Evolutionary conservation across 1,140 invertebrate genomes (phyloP), one percentile per base, ranked within the genome.

Genomic region (Drosophila sechellia): DNA sequence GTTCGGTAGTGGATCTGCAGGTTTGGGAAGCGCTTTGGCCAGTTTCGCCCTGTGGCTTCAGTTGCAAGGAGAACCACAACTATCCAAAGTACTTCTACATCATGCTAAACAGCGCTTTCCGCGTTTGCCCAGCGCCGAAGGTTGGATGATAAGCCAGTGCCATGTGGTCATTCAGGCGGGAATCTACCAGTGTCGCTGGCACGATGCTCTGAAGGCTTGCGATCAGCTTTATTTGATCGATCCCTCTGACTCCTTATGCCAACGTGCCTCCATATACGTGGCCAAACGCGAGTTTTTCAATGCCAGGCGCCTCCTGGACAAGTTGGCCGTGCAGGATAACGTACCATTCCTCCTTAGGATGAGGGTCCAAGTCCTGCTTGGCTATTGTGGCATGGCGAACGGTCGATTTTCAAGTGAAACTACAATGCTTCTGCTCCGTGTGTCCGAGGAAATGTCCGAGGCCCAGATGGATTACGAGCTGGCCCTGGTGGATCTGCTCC

Each of bases 401-500:
- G 94, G 74, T 77, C 79, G 66, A 15, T 90, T 93, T 22, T 91
- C 93, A 13, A 91, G 94, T 6, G 93, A 94, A 40, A 94, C 94
- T 69, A 92, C 95, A 0, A 93, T 93, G 54, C 90, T 95, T 17
- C 90, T 97, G 13, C 95, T 96, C 61, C 94, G 95, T 58, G 96
- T 96, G 45, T 92, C 97, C 13, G 94, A 95, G 25, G 92, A 96
- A 48, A 95, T 96, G 11, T 94, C 94, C 39, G 93, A 94, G 15
- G 95, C 96, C 78, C 95, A 97, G 92, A 93, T 97, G 72, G 95
- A 96, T 57, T 96, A 96, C 80, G 94, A 96, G 57, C 93, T 94
- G 50, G 95, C 96, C 1, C 84, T 96, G 20, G 94, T 96, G n/a
- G 95, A 96, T 78, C 94, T 97, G 92, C 94, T 97, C 77, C 94